Evolutionary conservation across 2,888 invertebrate species (phyloP).

Genomic region (Ophion costatus): DNA sequence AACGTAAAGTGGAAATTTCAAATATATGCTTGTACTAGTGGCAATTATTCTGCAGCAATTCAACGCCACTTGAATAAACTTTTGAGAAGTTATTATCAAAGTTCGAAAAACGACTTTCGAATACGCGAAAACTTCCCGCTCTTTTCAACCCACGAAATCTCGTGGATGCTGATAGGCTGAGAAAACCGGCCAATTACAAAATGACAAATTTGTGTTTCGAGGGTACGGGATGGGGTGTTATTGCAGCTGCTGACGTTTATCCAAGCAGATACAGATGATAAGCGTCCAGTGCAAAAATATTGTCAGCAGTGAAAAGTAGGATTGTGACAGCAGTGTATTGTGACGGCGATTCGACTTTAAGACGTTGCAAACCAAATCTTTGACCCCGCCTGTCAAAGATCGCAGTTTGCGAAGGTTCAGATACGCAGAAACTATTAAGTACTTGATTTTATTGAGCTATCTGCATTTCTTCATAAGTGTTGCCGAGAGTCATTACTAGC

Average conservation of each 20-base stretch:
- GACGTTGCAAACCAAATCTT: neutral
- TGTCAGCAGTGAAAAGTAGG: slow-evolving; percentile 50
- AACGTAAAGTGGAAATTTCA: too few species aligned
- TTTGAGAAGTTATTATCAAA: too few species aligned
- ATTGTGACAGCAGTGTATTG: neutral
- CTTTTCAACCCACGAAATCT: slow-evolving; percentile 9
- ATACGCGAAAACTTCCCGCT: slow-evolving; percentile 31
- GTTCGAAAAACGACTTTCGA: slow-evolving; percentile 4
- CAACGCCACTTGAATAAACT: too few species aligned
- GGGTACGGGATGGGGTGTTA: slow-evolving; percentile 31
- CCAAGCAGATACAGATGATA: slow-evolving; percentile 47
- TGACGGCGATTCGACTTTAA: neutral
- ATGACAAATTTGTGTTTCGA: slow-evolving; percentile 5
- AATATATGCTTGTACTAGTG: too few species aligned
- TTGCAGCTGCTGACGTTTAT: slow-evolving; percentile 62
- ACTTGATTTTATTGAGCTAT: neutral
- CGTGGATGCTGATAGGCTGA: slow-evolving; percentile 3
- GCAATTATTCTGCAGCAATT: too few species aligned
- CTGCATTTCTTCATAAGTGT: neutral
- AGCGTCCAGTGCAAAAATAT: slow-evolving; percentile 51
- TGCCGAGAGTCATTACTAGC: neutral
- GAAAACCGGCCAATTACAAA: slow-evolving; percentile 19
- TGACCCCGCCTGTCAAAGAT: neutral
- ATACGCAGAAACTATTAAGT: slow-evolving; percentile 3
- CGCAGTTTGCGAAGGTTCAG: neutral